Evolutionary conservation across 2,797 vertebrate species (phyloP), one percentile per base, ranked within the genome.

Genomic region (Mormyrops boulengeri): DNA sequence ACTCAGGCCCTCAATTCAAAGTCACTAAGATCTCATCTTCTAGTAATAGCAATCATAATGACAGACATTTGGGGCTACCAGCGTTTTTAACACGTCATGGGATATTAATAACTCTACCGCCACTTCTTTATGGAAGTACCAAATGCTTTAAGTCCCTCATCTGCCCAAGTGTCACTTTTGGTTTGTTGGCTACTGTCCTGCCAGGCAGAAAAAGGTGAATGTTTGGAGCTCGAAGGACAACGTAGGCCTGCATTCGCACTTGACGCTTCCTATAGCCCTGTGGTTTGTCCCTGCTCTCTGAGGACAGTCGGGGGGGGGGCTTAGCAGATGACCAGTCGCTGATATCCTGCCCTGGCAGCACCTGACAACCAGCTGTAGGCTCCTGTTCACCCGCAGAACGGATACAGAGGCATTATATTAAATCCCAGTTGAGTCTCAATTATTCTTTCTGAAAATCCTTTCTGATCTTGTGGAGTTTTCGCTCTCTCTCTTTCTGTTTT

Each of bases 231-330:
- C 87, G 66, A 90, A 90, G 89, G 30, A 6, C 38, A 53, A 90
- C 17, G 26, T 88, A 90, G 86, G 9, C 47, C 89, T 19, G 91
- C 89, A 14, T 91, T 91, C 90, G 89, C 77, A 82, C 87, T 85
- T 90, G 88, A 73, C n/a, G 8, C 91, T 90, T 93, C 88, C 85
- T 91, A 92, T 89, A 88, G 89, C 92, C 62, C 14, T 62, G 57
- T 93, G 91, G 91, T 94, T 93, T 94, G 77, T 94, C 92, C 93
- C 69, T 82, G 87, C 93, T 91, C 34, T 73, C 77, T 88, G 89
- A 91, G 77, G 84, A 88, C 14, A 89, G 90, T 89, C 57, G 60
- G 17, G 82, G 88, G 91, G 89, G 5, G 50, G 12, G 49, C 55
- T 22, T 80, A 87, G 53, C 41, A 52, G 90, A 89, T 88, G 73